Base-by-base conservation (phyloP, 1,140 invertebrate genomes). In the Plodia interpunctella region DNA sequence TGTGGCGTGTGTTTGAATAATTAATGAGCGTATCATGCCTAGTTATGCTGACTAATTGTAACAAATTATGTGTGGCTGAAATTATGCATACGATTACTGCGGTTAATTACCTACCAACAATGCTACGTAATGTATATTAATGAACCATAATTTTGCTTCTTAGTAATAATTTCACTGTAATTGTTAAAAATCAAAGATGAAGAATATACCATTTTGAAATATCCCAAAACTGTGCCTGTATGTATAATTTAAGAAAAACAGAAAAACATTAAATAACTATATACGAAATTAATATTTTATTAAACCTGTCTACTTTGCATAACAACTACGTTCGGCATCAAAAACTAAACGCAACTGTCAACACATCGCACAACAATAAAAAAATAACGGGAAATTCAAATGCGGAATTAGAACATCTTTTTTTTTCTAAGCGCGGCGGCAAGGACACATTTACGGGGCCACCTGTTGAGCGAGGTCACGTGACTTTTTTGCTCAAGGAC, bases 401-500 rank as follows among this genome's bases (percentile, higher is more conserved):
- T 25, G 13, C 51, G 13, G 15, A 15, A 65, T 61, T 59, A 62
- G 68, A 71, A 68, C 64, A 54, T 32, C 51, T 69, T 63, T 72
- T 75, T 77, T 81, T 83, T 83, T 77, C 83, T 5, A 32, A 81
- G 78, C 68, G 63, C 65, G 67, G 51, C 73, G 74, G 76, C 80
- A 87, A 83, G 82, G 82, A 87, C 82, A 76, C 76, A 78, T 64
- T 78, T 63, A 81, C 77, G 80, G 77, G 66, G 79, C 77, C 85
- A 88, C 85, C 85, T 88, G 86, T 88, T 88, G 86, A 75, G 62
- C 67, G 65, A 63, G 79, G 78, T 84, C 83, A 87, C 83, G 83
- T 87, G 83, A 86, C 86, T 88, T 88, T 88, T 88, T 88, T 88
- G 81, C 80, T 83, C 74, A 88, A 88, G 86, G 82, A 88, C 86